These are phyloP conservation scores for Lithodes maja DNA, from an alignment of 2,888 invertebrate species.

Conservation along the genomic window DNA sequence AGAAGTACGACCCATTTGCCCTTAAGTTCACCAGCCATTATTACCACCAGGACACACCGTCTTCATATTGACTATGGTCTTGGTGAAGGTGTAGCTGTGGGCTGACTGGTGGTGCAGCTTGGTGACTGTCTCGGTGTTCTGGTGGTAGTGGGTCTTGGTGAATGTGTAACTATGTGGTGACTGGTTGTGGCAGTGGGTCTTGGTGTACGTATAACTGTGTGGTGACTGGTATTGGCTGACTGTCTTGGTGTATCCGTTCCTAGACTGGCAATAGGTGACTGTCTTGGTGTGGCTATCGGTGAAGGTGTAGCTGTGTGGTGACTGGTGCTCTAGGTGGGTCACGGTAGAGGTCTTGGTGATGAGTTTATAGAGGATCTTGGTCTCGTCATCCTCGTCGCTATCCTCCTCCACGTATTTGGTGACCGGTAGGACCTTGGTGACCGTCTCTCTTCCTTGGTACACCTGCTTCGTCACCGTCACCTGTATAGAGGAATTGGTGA, in stretches of 20 bases:
- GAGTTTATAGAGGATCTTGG: background rate
- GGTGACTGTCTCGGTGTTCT: background rate
- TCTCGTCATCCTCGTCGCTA: background rate
- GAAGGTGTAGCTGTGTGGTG: background rate
- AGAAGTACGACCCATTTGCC: too few species aligned
- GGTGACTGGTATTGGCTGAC: background rate
- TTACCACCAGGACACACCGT: background rate
- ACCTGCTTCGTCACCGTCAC: background rate
- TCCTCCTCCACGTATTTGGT: background rate
- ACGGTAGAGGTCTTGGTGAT: background rate
- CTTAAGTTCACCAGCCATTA: too few species aligned
- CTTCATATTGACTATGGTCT: background rate
- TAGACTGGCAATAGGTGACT: background rate
- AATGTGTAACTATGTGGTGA: background rate
- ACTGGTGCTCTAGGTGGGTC: background rate
- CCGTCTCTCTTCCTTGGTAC: background rate
- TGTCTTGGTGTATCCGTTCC: too few species aligned
- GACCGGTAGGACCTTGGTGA: background rate
- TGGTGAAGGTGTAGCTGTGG: background rate
- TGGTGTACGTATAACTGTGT: background rate
- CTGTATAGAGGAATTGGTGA: background rate
- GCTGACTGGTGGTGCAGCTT: background rate
- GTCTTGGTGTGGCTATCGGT: background rate
- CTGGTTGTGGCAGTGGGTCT: background rate
- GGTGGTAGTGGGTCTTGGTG: background rate